Evolutionary conservation across 2,113 vertebrate species (phyloP), one percentile per base, ranked within the genome.

Genomic region (Siniperca chuatsi): DNA sequence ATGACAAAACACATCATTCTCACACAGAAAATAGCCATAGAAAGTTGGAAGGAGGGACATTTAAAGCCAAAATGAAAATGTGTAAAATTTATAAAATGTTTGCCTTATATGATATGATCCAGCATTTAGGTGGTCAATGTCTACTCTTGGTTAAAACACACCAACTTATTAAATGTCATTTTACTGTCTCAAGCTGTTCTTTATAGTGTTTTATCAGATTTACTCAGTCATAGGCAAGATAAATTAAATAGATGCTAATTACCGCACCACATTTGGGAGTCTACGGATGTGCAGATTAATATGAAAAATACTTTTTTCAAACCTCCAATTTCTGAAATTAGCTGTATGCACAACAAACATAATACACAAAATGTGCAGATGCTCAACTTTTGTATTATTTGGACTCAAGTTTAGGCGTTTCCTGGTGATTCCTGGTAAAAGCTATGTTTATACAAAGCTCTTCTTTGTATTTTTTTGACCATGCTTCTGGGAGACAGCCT

Each of bases 391-490:
- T 61, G 21, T 66, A 50, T 66, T 75, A 10, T 46, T 16, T 65
- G 11, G 33, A 16, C n/a, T 50, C 16, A 12, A 35, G 18, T 11
- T 35, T 64, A 61, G 29, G 57, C 12, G n/a, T 78, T 64, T 20
- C 20, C 29, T 57, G 57, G 8, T 62, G 8, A 33, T 69, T 15
- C 40, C 46, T 13, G 15, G 16, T 58, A 23, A 6, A 44, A 11
- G 58, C 20, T 54, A 33, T 64, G 72, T 71, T 18, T 77, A 76
- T 58, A 29, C 20, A 10, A 54, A 82, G 25, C 18, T 54, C 18
- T 4, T 15, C 70, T 78, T 48, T 81, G 29, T 74, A 16, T 50
- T 29, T 78, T n/a, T 66, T 77, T 70, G 6, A 66, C 25, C 40
- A 9, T 64, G 18, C n/a, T 60, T 4, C 37, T 44, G 6, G 18